Conservation (phyloP, 2,113 vertebrate genomes). For the Eleginops maclovinus region DNA sequence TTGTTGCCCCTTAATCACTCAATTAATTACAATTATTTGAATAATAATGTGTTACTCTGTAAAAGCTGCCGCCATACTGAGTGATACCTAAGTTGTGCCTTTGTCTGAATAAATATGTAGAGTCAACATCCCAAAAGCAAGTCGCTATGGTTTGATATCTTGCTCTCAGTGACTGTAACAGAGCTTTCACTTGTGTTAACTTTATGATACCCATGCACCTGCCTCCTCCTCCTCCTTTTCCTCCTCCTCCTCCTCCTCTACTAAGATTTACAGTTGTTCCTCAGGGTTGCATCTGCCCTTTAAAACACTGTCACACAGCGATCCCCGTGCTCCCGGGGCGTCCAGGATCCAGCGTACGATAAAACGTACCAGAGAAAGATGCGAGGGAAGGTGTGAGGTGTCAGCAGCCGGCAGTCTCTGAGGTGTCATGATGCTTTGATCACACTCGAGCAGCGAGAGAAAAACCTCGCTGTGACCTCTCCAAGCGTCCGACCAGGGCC, state of each 20-base stretch:
- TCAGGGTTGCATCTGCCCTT: conserved; percentile 65
- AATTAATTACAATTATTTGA: too few relatives aligned
- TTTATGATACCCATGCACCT: conserved; percentile 11
- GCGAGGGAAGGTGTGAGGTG: conserved; percentile 41
- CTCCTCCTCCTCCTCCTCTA: conserved; percentile 36
- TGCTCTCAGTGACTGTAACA: background rate
- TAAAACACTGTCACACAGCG: conserved; percentile 66
- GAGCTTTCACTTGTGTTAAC: background rate
- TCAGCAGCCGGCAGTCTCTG: conserved; percentile 49
- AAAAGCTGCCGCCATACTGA: too few relatives aligned
- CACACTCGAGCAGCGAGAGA: conserved; percentile 37
- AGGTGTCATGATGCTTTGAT: conserved; percentile 75
- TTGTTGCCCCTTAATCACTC: too few relatives aligned
- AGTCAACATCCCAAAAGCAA: too few relatives aligned
- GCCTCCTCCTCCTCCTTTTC: conserved; percentile 29
- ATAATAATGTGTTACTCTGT: too few relatives aligned
- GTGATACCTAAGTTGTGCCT: background rate
- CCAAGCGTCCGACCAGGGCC: conserved; percentile 40
- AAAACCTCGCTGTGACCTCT: conserved; percentile 60
- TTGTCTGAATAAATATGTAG: background rate
- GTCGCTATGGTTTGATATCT: background rate
- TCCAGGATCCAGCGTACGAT: conserved; percentile 26
- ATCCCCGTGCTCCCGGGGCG: conserved; percentile 41
- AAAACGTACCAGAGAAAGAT: conserved; percentile 29
- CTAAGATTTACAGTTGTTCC: conserved; percentile 63